A percentile compares a stretch with the other conserved stretches of the same genome.
Evolutionary conservation across 2,113 vertebrate species (phyloP).

Genomic region (Fulica atra): DNA sequence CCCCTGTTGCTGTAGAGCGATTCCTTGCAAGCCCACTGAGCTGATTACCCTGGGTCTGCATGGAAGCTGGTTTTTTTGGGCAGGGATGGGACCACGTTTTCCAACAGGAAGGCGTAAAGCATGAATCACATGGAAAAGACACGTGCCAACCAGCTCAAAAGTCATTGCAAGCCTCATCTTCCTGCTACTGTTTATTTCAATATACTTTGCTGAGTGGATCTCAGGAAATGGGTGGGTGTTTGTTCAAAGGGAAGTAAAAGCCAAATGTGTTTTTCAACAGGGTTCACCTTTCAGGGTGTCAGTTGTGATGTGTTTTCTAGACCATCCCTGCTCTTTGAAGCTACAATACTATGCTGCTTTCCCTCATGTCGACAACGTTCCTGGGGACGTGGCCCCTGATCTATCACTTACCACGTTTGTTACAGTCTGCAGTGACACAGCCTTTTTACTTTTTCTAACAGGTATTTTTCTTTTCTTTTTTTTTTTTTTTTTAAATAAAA

Average conservation of each 20-base stretch:
- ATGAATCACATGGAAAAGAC: not conserved
- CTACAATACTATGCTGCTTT: fast-evolving
- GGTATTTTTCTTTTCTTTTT: not conserved
- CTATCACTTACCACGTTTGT: not conserved
- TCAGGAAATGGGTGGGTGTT: not conserved
- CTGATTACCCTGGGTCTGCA: not conserved
- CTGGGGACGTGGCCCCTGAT: not conserved
- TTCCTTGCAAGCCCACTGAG: not conserved
- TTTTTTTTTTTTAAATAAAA: constrained; percentile 23
- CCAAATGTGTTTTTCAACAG: not conserved
- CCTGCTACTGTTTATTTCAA: fast-evolving
- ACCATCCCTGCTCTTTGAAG: not conserved
- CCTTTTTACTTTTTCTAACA: constrained; percentile 30
- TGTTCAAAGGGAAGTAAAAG: constrained; percentile 37
- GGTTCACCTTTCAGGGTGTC: not conserved
- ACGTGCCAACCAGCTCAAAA: not conserved
- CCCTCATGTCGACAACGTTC: not conserved
- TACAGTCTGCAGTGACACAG: not conserved
- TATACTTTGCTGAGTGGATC: not conserved
- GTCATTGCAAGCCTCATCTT: not conserved
- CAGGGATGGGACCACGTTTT: not conserved
- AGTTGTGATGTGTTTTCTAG: not conserved
- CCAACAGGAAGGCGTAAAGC: not conserved
- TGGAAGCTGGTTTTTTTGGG: not conserved
- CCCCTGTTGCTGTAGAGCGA: not conserved